A percentile compares a stretch with the other conserved stretches of the same genome.
Evolutionary conservation across 2,888 invertebrate genomes (phyloP).

Genomic region (Tetranychus truncatus): DNA sequence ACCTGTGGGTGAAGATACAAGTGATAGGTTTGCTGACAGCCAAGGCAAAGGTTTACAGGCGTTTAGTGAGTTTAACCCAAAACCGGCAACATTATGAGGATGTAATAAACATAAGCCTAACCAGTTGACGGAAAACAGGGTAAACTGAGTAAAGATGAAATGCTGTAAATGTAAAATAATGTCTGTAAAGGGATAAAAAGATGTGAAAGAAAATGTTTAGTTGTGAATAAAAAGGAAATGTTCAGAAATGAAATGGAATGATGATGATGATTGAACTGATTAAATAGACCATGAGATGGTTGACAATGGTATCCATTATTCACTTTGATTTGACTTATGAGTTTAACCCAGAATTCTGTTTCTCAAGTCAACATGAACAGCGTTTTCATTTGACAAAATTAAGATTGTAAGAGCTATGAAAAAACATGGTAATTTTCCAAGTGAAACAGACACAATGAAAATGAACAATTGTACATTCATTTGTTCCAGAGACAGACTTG

Average conservation of each 20-base stretch:
- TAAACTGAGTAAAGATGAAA: not conserved
- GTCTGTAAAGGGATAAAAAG: not conserved
- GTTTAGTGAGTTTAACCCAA: no score
- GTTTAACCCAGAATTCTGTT: not conserved
- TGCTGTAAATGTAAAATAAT: not conserved
- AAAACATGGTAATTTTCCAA: no score
- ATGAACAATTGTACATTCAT: no score
- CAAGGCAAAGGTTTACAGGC: no score
- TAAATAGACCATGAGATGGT: not conserved
- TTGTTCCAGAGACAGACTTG: no score
- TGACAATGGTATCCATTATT: not conserved
- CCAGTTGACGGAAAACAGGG: not conserved
- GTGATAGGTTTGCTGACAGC: no score
- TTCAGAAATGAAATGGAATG: not conserved
- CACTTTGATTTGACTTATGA: not conserved
- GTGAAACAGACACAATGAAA: no score
- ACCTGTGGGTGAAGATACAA: no score
- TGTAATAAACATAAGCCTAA: not conserved
- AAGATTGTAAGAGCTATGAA: no score
- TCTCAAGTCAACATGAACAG: not conserved
- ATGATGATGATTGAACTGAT: not conserved
- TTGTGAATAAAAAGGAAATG: no score
- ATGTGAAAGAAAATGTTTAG: not conserved
- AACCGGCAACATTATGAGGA: not conserved
- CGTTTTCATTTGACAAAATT: no score